Percentiles rank a stretch among this genome's conserved stretches.
Evolutionary conservation across 1,140 invertebrate species (phyloP).

Genomic region (Drosophila arawakana): DNA sequence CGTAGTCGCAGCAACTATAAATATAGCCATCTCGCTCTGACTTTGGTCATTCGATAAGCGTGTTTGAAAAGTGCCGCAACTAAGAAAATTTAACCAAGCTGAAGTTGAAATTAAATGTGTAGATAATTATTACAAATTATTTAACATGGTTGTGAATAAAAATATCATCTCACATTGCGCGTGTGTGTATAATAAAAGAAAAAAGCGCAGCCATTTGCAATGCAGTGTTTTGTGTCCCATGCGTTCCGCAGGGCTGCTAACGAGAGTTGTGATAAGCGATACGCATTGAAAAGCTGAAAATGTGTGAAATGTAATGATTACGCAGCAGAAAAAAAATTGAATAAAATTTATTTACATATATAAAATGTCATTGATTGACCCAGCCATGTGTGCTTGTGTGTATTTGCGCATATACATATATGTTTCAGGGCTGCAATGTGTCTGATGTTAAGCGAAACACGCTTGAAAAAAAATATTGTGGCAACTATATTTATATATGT

Average conservation of each 20-base stretch:
- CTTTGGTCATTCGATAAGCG: conserved; percentile 28
- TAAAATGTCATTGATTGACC: conserved; percentile 12
- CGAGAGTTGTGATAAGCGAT: conserved; percentile 32
- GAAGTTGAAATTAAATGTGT: conserved; percentile 49
- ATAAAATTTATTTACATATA: conserved; percentile 19
- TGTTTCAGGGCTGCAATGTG: conserved; percentile 23
- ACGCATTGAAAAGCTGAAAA: conserved; percentile 16
- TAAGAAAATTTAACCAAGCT: conserved; percentile 27
- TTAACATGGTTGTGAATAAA: conserved; percentile 29
- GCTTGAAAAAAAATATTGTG: conserved; percentile 3
- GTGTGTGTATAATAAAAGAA: conserved; percentile 37
- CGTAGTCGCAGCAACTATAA: conserved; percentile 55
- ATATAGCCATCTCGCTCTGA: conserved; percentile 56
- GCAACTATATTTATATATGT: conserved; percentile 8
- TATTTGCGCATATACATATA: conserved; percentile 6
- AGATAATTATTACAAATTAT: conserved; percentile 20
- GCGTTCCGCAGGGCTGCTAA: conserved; percentile 22
- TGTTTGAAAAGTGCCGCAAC: conserved; percentile 44
- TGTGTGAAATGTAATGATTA: conserved; percentile 38
- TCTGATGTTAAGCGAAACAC: conserved; percentile 18
- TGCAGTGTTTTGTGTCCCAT: conserved; percentile 54
- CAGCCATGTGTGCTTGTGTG: conserved; percentile 14
- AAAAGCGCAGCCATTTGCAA: conserved; percentile 40
- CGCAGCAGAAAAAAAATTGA: conserved; percentile 32
- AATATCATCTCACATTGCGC: conserved; percentile 16